Conservation (phyloP, 2,113 vertebrate species). For the Apaloderma vittatum region DNA sequence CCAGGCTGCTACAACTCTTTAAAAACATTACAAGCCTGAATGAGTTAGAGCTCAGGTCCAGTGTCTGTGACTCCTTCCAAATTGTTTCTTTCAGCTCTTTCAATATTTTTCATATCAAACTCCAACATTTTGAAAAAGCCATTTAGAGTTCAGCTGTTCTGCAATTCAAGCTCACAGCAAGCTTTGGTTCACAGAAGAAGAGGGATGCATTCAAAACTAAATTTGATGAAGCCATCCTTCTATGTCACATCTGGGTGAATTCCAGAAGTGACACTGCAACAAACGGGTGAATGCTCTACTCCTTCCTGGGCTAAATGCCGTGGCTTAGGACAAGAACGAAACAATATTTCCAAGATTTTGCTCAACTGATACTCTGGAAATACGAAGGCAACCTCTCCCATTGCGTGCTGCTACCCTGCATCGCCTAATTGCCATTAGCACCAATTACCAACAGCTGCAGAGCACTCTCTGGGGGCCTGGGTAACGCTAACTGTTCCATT, state of each 20-base stretch:
- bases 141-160: slow-evolving; percentile 28
- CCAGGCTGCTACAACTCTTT: slow-evolving; percentile 21
- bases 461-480: background rate
- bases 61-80: slow-evolving; percentile 41
- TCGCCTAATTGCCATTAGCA: background rate
- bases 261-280: background rate
- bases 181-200: background rate
- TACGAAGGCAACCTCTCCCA: background rate
- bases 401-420: background rate
- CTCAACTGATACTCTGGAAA: background rate
- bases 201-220: background rate
- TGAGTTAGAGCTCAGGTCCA: slow-evolving; percentile 6
- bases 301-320: background rate
- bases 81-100: slow-evolving; percentile 48
- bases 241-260: background rate
- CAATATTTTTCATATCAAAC: slow-evolving; percentile 47
- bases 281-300: background rate
- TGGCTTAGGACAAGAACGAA: background rate
- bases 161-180: background rate
- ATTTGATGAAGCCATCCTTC: slow-evolving; percentile 21
- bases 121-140: slow-evolving; percentile 31
- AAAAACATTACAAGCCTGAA: slow-evolving; percentile 48
- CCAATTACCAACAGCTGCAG: background rate
- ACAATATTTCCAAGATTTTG: background rate
- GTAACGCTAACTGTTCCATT: background rate